phyloP scores from a whole-genome alignment of 2,113 vertebrate species.

The Steatornis caripensis region DNA sequence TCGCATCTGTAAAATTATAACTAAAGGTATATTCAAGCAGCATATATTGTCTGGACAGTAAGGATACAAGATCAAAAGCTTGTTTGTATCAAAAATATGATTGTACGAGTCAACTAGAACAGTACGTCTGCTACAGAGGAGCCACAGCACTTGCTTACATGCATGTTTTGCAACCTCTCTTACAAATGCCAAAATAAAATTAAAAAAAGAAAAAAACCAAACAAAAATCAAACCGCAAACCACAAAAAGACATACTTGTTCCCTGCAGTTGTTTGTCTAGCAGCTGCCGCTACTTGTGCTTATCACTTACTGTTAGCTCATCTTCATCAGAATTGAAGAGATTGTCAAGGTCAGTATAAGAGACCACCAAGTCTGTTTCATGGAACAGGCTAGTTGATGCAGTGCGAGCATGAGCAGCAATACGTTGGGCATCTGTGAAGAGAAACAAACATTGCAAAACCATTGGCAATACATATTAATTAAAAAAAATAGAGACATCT shows the following conservation, averaged over 20 bases:
- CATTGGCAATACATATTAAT: neutral
- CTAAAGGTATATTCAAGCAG: neutral
- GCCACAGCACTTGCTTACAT: neutral
- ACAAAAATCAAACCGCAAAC: neutral
- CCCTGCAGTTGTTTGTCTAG: neutral
- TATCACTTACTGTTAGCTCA: slow-evolving; percentile 87
- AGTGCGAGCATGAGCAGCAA: slow-evolving; percentile 84
- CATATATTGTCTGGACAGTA: neutral
- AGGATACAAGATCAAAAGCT: neutral
- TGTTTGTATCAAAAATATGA: neutral
- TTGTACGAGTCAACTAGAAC: neutral
- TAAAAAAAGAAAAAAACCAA: neutral
- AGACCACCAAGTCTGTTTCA: slow-evolving; percentile 92
- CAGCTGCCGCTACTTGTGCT: neutral
- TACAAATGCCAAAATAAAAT: no score
- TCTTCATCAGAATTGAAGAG: slow-evolving; percentile 99
- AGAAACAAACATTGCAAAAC: neutral
- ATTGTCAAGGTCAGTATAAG: slow-evolving; percentile 97
- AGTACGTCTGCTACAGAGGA: neutral
- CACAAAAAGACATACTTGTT: neutral
- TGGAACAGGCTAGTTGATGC: slow-evolving; percentile 93
- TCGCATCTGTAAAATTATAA: neutral
- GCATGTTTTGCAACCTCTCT: neutral
- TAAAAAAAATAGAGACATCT: neutral
- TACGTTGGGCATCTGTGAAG: slow-evolving; percentile 81